A percentile compares a stretch with the other conserved stretches of the same genome.
Conservation (phyloP, 1,140 invertebrate genomes). For the Lucilia cuprina region DNA sequence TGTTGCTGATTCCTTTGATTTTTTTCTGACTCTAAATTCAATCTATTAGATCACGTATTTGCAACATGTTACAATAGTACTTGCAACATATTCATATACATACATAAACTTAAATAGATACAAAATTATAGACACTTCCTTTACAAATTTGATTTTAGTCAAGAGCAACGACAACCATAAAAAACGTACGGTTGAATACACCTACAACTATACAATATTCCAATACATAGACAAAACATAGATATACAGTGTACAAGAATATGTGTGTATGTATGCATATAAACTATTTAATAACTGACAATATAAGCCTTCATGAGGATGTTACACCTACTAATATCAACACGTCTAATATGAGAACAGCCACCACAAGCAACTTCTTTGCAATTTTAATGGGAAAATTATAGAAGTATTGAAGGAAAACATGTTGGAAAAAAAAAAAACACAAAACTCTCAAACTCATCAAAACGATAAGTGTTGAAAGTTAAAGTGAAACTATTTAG, state of each 20-base stretch:
- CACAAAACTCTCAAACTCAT: background rate
- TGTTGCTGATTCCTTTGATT: background rate
- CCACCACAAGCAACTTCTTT: background rate
- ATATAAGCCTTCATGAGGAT: background rate
- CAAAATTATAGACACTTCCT: slow-evolving; percentile 63
- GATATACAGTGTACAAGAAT: slow-evolving; percentile 20
- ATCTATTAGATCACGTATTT: slow-evolving; percentile 61
- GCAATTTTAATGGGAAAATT: slow-evolving; percentile 30
- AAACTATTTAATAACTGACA: slow-evolving; percentile 22
- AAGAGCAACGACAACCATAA: slow-evolving; percentile 11
- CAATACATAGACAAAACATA: slow-evolving; percentile 35
- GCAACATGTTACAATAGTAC: slow-evolving; percentile 62
- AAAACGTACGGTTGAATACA: background rate
- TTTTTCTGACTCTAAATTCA: background rate
- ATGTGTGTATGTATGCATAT: background rate
- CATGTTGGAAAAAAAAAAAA: background rate
- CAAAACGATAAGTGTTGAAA: slow-evolving; percentile 14
- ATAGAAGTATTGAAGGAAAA: background rate
- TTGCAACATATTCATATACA: too few species aligned
- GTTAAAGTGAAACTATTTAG: background rate
- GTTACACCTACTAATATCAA: background rate
- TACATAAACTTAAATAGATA: background rate
- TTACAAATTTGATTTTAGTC: slow-evolving; percentile 56
- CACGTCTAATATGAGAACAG: background rate
- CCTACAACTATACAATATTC: background rate